Evolutionary conservation across 2,113 vertebrate genomes (phyloP), one percentile per base, ranked within the genome.

Genomic region (Heterotilapia buettikoferi): DNA sequence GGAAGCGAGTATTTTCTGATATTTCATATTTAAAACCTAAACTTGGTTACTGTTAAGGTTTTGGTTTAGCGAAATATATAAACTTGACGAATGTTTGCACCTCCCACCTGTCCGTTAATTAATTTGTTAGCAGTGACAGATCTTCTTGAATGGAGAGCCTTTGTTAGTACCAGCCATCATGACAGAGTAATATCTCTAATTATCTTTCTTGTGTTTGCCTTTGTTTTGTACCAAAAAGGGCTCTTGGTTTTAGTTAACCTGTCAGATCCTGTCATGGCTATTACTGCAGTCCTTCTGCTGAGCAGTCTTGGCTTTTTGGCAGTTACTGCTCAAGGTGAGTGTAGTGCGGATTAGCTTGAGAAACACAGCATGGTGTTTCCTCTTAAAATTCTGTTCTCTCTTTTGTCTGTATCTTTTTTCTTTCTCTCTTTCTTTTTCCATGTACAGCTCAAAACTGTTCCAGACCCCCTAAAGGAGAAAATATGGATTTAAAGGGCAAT

Each of bases 381-480:
- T 26, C 9, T 36, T 71, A 12, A 40, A 26, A 13, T 7, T 19
- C 0, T 19, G 2, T 12, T 11, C 6, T 38, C 14, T 38, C 5
- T 24, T 43, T 2, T 52, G 4, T 40, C 4, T 40, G 9, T 40
- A 0, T 40, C 4, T 26, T 26, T 26, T 26, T 3, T 26, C 1
- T 16, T 11, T 5, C 24, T 29, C 26, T 26, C 26, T 45, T 7
- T 36, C 73, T 79, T 79, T 79, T 26, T 38, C 7, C 63, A 38
- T 24, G 54, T 36, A 9, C 6, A 96, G 94, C 82, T 26, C 85
- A 93, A 73, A 0, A 24, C 4, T 96, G 96, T 59, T 1, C 8
- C 24, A 9, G 0, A 63, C 95, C 95, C 14, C 0, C 0, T 3
- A 50, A 50, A 50, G 56, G 33, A 9, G 1, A 3, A 4, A 68